A percentile compares a stretch with the other conserved stretches of the same genome.
These are phyloP conservation scores for Acropora yongei DNA, from an alignment of 64 coral and sea anemone species.

Conservation along the genomic window DNA sequence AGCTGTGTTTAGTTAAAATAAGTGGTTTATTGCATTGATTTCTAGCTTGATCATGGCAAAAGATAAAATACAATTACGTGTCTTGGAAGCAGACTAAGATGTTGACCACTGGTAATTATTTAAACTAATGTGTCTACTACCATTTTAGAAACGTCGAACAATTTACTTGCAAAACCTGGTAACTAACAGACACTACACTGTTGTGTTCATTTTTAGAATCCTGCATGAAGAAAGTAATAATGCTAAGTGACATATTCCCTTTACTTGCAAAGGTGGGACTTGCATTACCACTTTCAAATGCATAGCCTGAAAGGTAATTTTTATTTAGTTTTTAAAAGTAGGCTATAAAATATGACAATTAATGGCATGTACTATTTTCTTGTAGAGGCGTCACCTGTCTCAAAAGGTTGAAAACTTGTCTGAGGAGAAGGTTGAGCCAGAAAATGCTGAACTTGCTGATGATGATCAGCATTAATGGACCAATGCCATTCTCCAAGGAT, in stretches of 20 bases:
- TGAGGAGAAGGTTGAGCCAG: constrained; percentile 5
- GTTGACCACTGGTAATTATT: not conserved
- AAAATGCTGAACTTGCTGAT: constrained; percentile 19
- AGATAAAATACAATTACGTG: not conserved
- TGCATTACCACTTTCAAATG: not conserved
- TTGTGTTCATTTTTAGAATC: not conserved
- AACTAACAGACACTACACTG: not conserved
- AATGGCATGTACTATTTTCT: not conserved
- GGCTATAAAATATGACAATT: not conserved
- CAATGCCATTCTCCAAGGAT: constrained; percentile 2
- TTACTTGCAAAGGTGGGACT: constrained; percentile 25
- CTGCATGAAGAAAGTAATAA: constrained; percentile 21
- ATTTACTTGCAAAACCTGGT: not conserved
- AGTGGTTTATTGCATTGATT: not conserved
- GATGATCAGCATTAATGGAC: constrained; percentile 20
- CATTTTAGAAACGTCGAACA: not conserved
- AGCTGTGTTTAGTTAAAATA: not conserved
- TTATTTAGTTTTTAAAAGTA: not conserved
- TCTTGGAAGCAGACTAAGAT: not conserved
- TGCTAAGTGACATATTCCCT: constrained; percentile 16
- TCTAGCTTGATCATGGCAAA: not conserved
- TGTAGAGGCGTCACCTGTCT: constrained; percentile 29
- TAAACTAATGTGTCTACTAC: not conserved
- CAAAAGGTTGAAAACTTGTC: constrained; percentile 20
- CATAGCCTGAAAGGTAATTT: constrained; percentile 33